Conservation (phyloP, 2,113 vertebrate species). For the Poeciliopsis prolifica region DNA sequence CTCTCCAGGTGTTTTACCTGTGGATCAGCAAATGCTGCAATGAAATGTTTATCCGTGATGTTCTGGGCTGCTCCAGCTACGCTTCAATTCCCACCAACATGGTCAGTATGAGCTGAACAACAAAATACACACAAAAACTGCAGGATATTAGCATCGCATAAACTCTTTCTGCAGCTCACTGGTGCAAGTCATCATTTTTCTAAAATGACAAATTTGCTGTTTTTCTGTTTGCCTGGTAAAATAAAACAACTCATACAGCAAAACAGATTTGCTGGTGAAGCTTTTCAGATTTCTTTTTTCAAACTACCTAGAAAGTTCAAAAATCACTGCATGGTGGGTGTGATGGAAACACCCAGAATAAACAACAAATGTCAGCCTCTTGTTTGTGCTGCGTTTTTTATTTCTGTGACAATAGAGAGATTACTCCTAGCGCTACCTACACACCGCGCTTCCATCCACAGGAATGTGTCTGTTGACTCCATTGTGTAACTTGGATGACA, state of each 20-base stretch:
- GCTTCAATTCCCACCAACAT: slow-evolving; percentile 89
- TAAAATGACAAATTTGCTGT: neutral
- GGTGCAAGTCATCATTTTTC: slow-evolving; percentile 13
- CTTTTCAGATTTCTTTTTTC: slow-evolving; percentile 3
- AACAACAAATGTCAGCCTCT: slow-evolving; percentile 31
- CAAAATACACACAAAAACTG: neutral
- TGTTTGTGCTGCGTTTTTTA: slow-evolving; percentile 40
- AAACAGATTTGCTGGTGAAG: slow-evolving; percentile 34
- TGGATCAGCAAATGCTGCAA: slow-evolving; percentile 93
- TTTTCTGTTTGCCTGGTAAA: slow-evolving; percentile 2
- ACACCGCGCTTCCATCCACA: slow-evolving; percentile 14
- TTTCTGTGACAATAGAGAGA: slow-evolving; percentile 14
- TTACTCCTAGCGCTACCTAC: slow-evolving; percentile 18
- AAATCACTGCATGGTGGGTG: slow-evolving; percentile 20
- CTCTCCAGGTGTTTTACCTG: slow-evolving; percentile 87
- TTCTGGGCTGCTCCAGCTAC: slow-evolving; percentile 90
- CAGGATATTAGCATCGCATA: neutral
- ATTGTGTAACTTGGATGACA: neutral
- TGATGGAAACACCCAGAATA: slow-evolving; percentile 28
- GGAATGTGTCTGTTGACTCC: slow-evolving; percentile 21
- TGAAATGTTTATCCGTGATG: slow-evolving; percentile 90
- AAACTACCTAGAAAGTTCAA: slow-evolving; percentile 34
- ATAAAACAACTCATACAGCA: slow-evolving; percentile 20
- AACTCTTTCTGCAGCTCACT: neutral
- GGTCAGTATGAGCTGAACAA: slow-evolving; percentile 78